Evolutionary conservation across 1,140 invertebrate genomes (phyloP).

Genomic region (Cecropterus lyciades): DNA sequence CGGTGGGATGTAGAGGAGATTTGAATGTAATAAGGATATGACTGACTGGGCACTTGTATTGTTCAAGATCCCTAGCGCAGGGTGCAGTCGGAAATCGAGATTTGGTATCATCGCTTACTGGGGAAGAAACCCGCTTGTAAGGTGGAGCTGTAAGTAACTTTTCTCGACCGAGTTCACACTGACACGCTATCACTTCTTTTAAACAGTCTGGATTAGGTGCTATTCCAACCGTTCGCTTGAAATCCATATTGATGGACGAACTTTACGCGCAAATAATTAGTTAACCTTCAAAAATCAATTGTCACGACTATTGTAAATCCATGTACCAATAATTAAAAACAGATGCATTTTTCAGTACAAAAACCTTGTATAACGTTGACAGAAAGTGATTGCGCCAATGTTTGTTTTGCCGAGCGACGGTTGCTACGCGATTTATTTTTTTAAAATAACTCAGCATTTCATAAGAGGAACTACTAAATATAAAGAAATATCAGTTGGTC

Average conservation of each 20-base stretch:
- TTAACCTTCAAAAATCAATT: conserved; percentile 17
- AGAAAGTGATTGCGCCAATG: conserved; percentile 28
- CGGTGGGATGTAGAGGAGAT: conserved; percentile 64
- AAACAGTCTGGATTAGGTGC: conserved; percentile 53
- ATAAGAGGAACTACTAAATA: background rate
- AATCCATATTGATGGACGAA: conserved; percentile 42
- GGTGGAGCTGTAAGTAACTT: conserved; percentile 75
- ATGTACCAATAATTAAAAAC: conserved; percentile 9
- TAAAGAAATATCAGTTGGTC: background rate
- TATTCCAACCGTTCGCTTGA: conserved; percentile 51
- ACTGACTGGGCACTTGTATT: conserved; percentile 69
- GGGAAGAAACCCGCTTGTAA: conserved; percentile 49
- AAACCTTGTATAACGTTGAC: conserved; percentile 36
- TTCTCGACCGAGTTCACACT: conserved; percentile 74
- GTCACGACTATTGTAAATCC: conserved; percentile 8
- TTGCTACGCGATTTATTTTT: conserved; percentile 39
- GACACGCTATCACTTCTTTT: conserved; percentile 60
- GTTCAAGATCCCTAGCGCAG: conserved; percentile 59
- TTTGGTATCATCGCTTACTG: conserved; percentile 51
- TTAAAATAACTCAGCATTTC: background rate
- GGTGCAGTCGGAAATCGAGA: conserved; percentile 66
- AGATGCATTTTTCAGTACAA: conserved; percentile 31
- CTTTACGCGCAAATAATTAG: background rate
- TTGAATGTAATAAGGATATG: conserved; percentile 71
- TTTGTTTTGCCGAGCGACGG: conserved; percentile 55